Percentiles rank a stretch among this genome's conserved stretches.
Evolutionary conservation across 2,797 vertebrate genomes (phyloP).

Genomic region (Carcharodon carcharias): DNA sequence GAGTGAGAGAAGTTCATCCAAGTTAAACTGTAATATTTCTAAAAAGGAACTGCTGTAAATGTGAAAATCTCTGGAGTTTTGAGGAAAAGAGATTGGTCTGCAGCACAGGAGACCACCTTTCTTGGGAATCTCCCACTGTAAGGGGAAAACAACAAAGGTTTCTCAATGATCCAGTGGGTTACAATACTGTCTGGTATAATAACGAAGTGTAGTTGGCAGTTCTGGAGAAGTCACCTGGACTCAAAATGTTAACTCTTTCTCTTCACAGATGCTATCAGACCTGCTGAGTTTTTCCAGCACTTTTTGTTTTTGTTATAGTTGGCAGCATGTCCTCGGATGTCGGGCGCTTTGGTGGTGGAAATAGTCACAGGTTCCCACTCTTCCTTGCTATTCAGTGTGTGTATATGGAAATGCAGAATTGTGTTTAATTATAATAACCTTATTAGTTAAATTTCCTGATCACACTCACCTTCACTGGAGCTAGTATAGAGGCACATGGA

Average conservation of each 20-base stretch:
- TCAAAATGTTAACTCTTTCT: too few relatives aligned
- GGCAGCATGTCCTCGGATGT: not conserved
- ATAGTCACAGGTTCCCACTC: not conserved
- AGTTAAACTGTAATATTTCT: not conserved
- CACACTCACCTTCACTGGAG: not conserved
- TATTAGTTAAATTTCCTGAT: not conserved
- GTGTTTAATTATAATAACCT: not conserved
- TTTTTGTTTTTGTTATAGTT: too few relatives aligned
- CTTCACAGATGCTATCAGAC: too few relatives aligned
- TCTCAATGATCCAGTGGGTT: not conserved
- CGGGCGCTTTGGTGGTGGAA: not conserved
- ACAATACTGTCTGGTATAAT: not conserved
- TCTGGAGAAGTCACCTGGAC: too few relatives aligned
- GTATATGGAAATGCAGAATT: not conserved
- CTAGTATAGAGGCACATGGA: not conserved
- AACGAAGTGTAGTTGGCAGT: not conserved
- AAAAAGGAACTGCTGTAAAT: not conserved
- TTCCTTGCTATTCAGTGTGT: not conserved
- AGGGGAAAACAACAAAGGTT: not conserved
- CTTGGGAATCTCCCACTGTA: not conserved
- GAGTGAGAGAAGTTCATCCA: not conserved
- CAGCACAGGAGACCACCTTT: not conserved
- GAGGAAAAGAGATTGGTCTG: not conserved
- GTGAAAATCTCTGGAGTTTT: not conserved
- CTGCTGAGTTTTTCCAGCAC: too few relatives aligned